Conservation (phyloP, 2,797 vertebrate species). For the Prunella strophiata region DNA sequence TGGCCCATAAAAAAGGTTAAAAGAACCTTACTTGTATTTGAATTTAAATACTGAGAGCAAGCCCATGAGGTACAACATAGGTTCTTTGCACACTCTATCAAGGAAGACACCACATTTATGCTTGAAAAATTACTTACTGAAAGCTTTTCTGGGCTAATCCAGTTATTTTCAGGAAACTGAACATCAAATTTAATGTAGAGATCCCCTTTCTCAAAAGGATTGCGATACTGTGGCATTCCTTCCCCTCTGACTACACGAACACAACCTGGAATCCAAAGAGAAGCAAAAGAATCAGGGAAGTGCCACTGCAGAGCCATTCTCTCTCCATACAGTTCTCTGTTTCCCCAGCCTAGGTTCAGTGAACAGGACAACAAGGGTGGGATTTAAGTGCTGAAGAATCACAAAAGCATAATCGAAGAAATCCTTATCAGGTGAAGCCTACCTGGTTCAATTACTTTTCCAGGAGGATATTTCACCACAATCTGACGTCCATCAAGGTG, state of each 20-base stretch:
- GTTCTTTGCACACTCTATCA: neutral
- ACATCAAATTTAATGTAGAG: conserved; percentile 97
- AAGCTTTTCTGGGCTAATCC: conserved; percentile 96
- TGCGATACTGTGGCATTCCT: conserved; percentile 98
- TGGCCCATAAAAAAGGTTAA: neutral
- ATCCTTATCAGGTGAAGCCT: neutral
- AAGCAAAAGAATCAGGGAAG: neutral
- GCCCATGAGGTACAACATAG: neutral
- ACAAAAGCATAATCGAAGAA: neutral
- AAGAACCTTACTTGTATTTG: neutral
- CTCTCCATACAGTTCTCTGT: neutral
- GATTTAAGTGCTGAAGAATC: neutral
- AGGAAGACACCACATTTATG: neutral
- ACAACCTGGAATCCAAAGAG: conserved; percentile 79
- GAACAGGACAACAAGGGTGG: neutral
- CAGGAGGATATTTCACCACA: conserved; percentile 94
- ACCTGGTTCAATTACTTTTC: conserved; percentile 99
- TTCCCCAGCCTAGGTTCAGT: neutral
- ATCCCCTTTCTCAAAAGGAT: conserved; percentile 98
- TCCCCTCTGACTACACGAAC: conserved; percentile 92
- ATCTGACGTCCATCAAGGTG: conserved; percentile 96
- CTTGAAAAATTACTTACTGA: conserved; percentile 80
- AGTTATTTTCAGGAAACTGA: conserved; percentile 97
- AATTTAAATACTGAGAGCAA: neutral
- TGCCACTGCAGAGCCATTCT: neutral